A percentile compares a stretch with the other conserved stretches of the same genome.
These are phyloP conservation scores for Hoplodrina blanda DNA, from an alignment of 2,888 invertebrate genomes.

Conservation along the genomic window DNA sequence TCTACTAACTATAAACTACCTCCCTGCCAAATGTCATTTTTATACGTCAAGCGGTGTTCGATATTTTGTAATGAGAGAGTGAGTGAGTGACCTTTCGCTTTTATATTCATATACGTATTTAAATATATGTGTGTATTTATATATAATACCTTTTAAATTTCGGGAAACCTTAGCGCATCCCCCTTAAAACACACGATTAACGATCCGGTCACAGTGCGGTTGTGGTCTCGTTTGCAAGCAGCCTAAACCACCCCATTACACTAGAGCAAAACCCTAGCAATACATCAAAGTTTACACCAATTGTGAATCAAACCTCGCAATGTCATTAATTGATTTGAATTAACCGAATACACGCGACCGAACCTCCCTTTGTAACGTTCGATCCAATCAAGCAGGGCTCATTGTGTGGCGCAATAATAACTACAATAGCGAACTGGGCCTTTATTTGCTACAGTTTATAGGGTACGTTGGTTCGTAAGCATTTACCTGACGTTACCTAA, in stretches of 20 bases:
- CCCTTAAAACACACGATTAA: too few species aligned
- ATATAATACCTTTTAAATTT: too few species aligned
- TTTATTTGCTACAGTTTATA: slow-evolving; percentile 44
- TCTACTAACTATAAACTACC: too few species aligned
- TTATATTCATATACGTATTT: too few species aligned
- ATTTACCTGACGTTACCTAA: slow-evolving; percentile 37
- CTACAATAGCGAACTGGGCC: slow-evolving; percentile 41
- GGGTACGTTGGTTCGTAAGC: slow-evolving; percentile 5
- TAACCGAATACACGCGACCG: slow-evolving; percentile 40
- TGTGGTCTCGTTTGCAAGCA: slow-evolving; percentile 30
- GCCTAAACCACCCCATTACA: slow-evolving; percentile 15
- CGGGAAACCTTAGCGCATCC: too few species aligned
- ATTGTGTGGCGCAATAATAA: slow-evolving; percentile 51
- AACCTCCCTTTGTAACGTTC: slow-evolving; percentile 47
- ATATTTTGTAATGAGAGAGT: too few species aligned
- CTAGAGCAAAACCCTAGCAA: slow-evolving; percentile 12
- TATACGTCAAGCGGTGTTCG: too few species aligned
- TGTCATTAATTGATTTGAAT: slow-evolving; percentile 56
- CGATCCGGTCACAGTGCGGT: slow-evolving; percentile 18
- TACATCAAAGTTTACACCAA: slow-evolving; percentile 29
- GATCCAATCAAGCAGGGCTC: slow-evolving; percentile 50
- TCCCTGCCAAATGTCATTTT: too few species aligned
- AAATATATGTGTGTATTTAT: too few species aligned
- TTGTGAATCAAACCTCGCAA: slow-evolving; percentile 43
- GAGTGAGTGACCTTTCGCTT: too few species aligned